Base-by-base conservation (phyloP, 2,797 vertebrate genomes). In the Anolis apletophallus region DNA sequence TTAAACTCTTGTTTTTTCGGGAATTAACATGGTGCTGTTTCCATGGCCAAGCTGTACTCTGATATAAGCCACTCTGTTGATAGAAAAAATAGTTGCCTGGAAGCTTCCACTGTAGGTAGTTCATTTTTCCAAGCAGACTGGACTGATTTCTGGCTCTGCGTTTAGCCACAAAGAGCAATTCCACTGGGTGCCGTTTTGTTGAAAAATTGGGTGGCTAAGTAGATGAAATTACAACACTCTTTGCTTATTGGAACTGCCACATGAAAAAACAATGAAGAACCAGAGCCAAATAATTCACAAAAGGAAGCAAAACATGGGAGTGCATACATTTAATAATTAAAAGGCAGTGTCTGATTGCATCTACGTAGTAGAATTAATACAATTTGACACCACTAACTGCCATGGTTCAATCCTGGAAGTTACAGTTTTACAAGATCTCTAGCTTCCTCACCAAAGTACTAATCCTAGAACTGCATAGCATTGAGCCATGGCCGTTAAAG, bases 61-160 rank as follows among this genome's bases (percentile, higher is more conserved):
- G 19, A 5, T 0, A 2, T 7, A 54, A 67, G n/a, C 72, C 68
- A 89, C 17, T 85, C 3, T 23, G 1, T 54, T 1, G 2, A 13
- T 23, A 92, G 57, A 61, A 87, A 73, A 84, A 50, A 12, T 0
- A 11, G 16, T 26, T 36, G 82, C n/a, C 14, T 54, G 32, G 34
- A 85, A 54, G 64, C 61, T 68, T 69, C 23, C 29, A 3, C 32
- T 69, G 61, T 85, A 57, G 52, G 26, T 79, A 34, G 64, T n/a
- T 72, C 36, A 57, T 59, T 80, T 79, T 71, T 72, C 67, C 46
- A 34, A 85, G 67, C 67, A 77, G 52, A 46, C 84, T 59, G 52
- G 67, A 64, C 55, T 84, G 75, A 84, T 84, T 85, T 72, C 76
- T 80, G 67, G 54, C 52, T 79, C 26, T 85, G 75, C 52, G 59